Evolutionary conservation across 2,888 invertebrate genomes (phyloP).

Genomic region (Drosophila leonis): DNA sequence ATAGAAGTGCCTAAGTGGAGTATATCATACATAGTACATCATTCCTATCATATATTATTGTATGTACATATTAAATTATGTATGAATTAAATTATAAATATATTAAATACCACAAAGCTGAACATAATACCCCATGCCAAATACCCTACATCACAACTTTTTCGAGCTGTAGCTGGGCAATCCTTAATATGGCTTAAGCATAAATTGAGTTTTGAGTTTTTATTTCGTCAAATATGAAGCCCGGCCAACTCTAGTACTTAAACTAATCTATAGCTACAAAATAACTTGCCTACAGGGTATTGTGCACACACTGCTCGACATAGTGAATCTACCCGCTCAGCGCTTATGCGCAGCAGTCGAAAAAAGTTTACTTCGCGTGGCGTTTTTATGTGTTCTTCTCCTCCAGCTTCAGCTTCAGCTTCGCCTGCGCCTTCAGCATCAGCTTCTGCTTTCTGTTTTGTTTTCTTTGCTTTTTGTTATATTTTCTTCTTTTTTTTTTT

Average conservation of each 20-base stretch:
- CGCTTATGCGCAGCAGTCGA: conserved; percentile 4
- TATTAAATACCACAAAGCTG: no score
- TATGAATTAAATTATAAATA: no score
- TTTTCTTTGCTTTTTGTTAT: conserved; percentile 14
- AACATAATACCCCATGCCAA: neutral
- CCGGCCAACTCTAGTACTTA: no score
- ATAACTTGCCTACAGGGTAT: neutral
- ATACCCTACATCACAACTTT: neutral
- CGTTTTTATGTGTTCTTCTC: conserved; percentile 51
- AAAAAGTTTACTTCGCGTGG: conserved; percentile 52
- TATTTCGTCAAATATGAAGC: no score
- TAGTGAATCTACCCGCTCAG: neutral
- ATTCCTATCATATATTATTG: no score
- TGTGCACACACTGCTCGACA: neutral
- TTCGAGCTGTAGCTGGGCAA: no score
- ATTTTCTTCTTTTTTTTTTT: conserved; percentile 19
- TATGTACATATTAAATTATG: no score
- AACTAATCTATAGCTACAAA: neutral
- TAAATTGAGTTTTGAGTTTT: no score
- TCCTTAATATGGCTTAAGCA: no score
- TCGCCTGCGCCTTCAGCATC: neutral
- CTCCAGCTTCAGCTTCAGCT: neutral
- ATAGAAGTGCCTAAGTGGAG: neutral
- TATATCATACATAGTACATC: neutral
- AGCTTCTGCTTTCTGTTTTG: conserved; percentile 7